Evolutionary conservation across 2,888 invertebrate genomes (phyloP).

Genomic region (Epiblema foenella): DNA sequence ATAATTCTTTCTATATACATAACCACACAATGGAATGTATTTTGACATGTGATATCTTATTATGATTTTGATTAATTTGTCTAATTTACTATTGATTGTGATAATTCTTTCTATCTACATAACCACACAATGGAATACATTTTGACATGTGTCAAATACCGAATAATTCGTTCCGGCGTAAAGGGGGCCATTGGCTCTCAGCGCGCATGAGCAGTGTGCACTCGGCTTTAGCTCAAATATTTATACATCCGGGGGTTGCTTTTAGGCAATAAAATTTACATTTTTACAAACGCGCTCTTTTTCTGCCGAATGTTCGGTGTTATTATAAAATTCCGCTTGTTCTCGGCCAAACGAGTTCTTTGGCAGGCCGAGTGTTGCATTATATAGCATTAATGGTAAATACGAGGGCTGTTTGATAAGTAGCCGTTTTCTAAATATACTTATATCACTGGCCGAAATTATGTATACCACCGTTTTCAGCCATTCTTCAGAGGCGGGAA

Average conservation of each 20-base stretch:
- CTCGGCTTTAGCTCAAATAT: conserved; percentile 73
- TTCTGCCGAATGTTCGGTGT: conserved; percentile 50
- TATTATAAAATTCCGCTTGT: conserved; percentile 32
- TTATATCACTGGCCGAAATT: no score
- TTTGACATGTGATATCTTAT: no score
- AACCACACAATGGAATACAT: no score
- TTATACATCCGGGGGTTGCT: conserved; percentile 65
- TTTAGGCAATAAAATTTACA: conserved; percentile 79
- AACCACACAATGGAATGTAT: no score
- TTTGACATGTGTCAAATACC: no score
- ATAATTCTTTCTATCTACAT: neutral
- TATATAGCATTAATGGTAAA: conserved; percentile 4
- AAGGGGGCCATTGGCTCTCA: conserved; percentile 44
- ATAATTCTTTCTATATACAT: no score
- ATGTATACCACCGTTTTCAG: no score
- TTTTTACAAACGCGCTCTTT: conserved; percentile 71
- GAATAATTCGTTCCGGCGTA: conserved; percentile 58
- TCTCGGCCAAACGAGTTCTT: conserved; percentile 21
- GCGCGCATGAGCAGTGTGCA: conserved; percentile 70
- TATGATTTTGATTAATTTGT: no score
- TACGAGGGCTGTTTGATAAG: no score
- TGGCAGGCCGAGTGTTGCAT: conserved; percentile 14
- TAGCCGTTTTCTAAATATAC: no score
- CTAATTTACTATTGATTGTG: no score
- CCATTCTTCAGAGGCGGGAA: no score